These are phyloP conservation scores for Anabas testudineus DNA, from an alignment of 2,797 vertebrate species.

Conservation along the genomic window DNA sequence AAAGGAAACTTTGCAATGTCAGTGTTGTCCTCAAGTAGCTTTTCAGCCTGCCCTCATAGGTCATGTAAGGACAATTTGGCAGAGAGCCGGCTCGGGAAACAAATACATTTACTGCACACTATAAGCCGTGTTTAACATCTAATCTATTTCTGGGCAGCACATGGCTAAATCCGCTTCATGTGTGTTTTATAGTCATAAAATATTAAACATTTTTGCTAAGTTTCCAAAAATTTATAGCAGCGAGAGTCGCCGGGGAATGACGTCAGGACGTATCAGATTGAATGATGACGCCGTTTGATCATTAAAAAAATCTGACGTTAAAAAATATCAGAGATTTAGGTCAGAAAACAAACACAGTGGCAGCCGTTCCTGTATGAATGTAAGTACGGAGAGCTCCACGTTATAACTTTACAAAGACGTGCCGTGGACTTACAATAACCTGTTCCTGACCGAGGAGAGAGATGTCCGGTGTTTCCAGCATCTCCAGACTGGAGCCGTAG, in stretches of 20 bases:
- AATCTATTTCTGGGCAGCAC: accelerated
- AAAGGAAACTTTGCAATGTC: slow-evolving; percentile 9
- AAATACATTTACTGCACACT: slow-evolving; percentile 3
- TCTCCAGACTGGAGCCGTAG: slow-evolving; percentile 73
- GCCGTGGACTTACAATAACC: slow-evolving; percentile 41
- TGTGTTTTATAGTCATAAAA: too few relatives aligned
- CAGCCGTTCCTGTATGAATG: background rate
- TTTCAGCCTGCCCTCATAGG: slow-evolving; percentile 51
- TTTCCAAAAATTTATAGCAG: slow-evolving; percentile 4
- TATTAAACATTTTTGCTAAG: background rate
- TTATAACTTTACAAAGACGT: slow-evolving; percentile 15
- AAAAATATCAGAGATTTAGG: slow-evolving; percentile 79
- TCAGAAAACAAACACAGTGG: slow-evolving; percentile 62
- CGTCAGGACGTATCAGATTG: slow-evolving; percentile 84
- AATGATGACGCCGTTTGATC: slow-evolving; percentile 85
- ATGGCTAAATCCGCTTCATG: accelerated
- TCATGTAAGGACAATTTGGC: slow-evolving; percentile 78
- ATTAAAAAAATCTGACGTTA: slow-evolving; percentile 83
- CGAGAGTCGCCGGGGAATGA: slow-evolving; percentile 85
- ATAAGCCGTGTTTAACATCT: background rate
- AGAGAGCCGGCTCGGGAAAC: slow-evolving; percentile 22
- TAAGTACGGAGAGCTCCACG: background rate
- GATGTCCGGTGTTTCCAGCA: slow-evolving; percentile 75
- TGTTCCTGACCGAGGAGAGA: slow-evolving; percentile 49
- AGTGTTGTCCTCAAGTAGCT: slow-evolving; percentile 74